Conservation (phyloP, 2,888 invertebrate genomes). For the Conus canariensis region DNA sequence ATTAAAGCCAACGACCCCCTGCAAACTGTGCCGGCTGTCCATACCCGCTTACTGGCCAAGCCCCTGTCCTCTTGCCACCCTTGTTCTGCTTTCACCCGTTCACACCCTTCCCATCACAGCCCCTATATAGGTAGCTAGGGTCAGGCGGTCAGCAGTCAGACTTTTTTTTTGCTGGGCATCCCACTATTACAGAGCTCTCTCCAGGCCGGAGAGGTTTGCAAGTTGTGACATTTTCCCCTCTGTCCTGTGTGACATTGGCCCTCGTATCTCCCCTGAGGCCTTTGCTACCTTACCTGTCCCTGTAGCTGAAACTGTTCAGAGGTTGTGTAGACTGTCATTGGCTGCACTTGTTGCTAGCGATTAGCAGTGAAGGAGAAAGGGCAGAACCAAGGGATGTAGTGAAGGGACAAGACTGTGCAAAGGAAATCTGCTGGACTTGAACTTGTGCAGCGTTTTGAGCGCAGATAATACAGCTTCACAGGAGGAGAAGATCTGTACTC, state of each 20-base stretch:
- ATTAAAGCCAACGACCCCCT: background rate
- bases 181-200: background rate
- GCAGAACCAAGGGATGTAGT: background rate
- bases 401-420: too few relatives aligned
- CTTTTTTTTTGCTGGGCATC: background rate
- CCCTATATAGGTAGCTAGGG: background rate
- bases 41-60: background rate
- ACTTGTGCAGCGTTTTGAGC: background rate
- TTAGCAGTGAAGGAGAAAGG: background rate
- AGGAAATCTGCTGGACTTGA: background rate
- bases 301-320: background rate
- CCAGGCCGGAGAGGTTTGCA: background rate
- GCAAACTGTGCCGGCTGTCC: background rate
- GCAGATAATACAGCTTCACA: background rate
- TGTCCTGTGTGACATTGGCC: conserved; percentile 20
- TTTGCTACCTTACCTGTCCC: too few relatives aligned
- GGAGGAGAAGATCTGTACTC: background rate
- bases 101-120: background rate
- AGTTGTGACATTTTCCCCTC: background rate
- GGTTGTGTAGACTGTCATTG: background rate
- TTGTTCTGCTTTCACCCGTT: background rate
- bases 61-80: background rate
- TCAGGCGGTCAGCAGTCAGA: background rate
- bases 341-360: background rate
- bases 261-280: background rate